Evolutionary conservation across 1,140 invertebrate genomes (phyloP).

Genomic region (Coenobita brevimanus): DNA sequence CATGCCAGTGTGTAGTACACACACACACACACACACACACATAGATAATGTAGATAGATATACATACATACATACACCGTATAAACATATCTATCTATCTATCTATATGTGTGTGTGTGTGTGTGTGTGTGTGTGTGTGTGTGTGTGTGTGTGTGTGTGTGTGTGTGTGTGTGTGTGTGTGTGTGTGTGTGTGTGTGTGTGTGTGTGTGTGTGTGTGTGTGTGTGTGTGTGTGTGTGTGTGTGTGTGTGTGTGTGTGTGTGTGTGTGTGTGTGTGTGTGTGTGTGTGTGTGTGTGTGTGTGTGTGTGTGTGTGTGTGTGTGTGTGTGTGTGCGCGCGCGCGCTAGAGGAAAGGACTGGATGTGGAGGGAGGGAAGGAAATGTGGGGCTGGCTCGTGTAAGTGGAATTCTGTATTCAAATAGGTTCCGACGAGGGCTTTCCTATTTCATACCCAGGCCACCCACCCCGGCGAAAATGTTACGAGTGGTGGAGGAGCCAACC

Average conservation of each 20-base stretch:
- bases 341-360: too few species aligned
- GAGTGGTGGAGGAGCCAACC: too few species aligned
- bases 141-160: slow-evolving; percentile 14
- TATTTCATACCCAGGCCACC: too few species aligned
- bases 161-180: slow-evolving; percentile 14
- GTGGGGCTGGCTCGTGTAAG: too few species aligned
- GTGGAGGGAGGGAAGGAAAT: not conserved
- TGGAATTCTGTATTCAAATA: too few species aligned
- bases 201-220: slow-evolving; percentile 14
- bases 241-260: slow-evolving; percentile 2
- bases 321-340: not conserved
- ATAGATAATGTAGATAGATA: not conserved
- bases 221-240: slow-evolving; percentile 6
- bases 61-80: not conserved
- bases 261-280: slow-evolving; percentile 6
- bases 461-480: too few species aligned
- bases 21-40: slow-evolving; percentile 12
- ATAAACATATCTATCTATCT: not conserved
- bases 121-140: not conserved
- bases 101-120: not conserved
- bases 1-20: too few species aligned
- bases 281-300: slow-evolving; percentile 10
- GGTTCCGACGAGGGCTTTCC: too few species aligned
- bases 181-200: slow-evolving; percentile 10
- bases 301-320: slow-evolving; percentile 14